Base-by-base conservation (phyloP, 1,140 invertebrate species). In the Procambarus virginalis region DNA sequence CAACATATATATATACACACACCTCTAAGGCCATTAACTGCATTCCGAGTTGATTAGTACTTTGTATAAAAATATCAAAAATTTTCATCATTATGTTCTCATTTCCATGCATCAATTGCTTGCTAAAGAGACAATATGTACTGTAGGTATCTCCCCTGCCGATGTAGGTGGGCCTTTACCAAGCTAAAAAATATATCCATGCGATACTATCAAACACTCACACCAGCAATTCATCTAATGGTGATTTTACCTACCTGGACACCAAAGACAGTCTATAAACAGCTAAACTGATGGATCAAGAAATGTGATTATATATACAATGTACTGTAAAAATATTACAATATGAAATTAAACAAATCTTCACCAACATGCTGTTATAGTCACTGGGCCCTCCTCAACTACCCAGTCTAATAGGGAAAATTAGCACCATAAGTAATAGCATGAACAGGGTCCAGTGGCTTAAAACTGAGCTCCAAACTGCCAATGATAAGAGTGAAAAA, bases 401-500 rank as follows among this genome's bases (percentile, higher is more conserved):
- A 55, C 75, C 73, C 73, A 85, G 51, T 85, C 22, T 70, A 55
- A 51, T 55, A 77, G 45, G 70, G 73, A 76, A 60, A 55, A 55
- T n/a, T 85, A 85, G 84, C 84, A 85, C 84, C 84, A 85, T 77
- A 77, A 70, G 55, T 77, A 77, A 75, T 77, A 73, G 84, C 22
- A 70, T 58, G 83, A 76, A 34, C 20, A 77, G 84, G 75, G 22
- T 51, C 68, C 68, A 73, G 68, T 73, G 68, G 22, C 68, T 73
- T 73, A 5, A 73, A 34, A 34, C 22, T 73, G 6, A 20, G n/a
- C 68, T 22, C 34, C 10, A 34, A 34, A 34, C 68, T 68, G 46
- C 20, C 9, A 45, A 77, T 14, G 49, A 55, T 0, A 80, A 58
- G 10, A 80, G 58, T 51, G 51, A 5, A 17, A 64, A 64, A 17